Evolutionary conservation across 2,888 invertebrate species (phyloP).

Genomic region (Tortrix viridana): DNA sequence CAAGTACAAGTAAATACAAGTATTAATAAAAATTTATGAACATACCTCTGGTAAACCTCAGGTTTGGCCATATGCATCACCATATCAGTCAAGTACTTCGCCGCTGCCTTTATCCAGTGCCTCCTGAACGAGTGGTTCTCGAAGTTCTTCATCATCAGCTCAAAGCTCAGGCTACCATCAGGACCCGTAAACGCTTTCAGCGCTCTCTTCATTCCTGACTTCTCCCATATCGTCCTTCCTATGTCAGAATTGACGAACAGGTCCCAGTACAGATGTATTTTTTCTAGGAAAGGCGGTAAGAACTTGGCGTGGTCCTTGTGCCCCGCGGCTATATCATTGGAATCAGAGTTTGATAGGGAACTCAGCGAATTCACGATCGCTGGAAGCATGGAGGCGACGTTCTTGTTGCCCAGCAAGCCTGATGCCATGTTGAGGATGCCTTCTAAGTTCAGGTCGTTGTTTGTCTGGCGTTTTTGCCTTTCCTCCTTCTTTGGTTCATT

Average conservation of each 20-base stretch:
- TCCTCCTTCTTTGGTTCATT: constrained; percentile 53
- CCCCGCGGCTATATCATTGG: constrained; percentile 83
- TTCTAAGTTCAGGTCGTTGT: constrained; percentile 78
- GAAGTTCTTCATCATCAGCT: constrained; percentile 89
- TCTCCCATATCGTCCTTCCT: constrained; percentile 89
- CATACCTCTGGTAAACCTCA: constrained; percentile 88
- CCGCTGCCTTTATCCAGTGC: constrained; percentile 91
- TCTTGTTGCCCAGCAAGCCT: constrained; percentile 77
- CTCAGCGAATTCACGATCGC: constrained; percentile 87
- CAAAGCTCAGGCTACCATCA: constrained; percentile 88
- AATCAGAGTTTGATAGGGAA: constrained; percentile 85
- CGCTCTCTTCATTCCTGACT: constrained; percentile 88
- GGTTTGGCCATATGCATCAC: constrained; percentile 90
- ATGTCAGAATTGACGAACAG: constrained; percentile 91
- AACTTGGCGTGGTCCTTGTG: constrained; percentile 89
- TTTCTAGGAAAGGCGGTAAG: constrained; percentile 86
- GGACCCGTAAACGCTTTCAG: constrained; percentile 88
- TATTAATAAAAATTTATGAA: constrained; percentile 5
- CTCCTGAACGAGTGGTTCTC: constrained; percentile 92
- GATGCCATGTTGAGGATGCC: constrained; percentile 83
- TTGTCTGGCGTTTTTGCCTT: constrained; percentile 58
- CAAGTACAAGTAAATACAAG: too few relatives aligned
- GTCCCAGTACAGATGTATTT: constrained; percentile 90
- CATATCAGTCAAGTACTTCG: constrained; percentile 89
- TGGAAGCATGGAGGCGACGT: constrained; percentile 83